phyloP scores from a whole-genome alignment of 2,113 vertebrate genomes.

The Erinaceus europaeus region DNA sequence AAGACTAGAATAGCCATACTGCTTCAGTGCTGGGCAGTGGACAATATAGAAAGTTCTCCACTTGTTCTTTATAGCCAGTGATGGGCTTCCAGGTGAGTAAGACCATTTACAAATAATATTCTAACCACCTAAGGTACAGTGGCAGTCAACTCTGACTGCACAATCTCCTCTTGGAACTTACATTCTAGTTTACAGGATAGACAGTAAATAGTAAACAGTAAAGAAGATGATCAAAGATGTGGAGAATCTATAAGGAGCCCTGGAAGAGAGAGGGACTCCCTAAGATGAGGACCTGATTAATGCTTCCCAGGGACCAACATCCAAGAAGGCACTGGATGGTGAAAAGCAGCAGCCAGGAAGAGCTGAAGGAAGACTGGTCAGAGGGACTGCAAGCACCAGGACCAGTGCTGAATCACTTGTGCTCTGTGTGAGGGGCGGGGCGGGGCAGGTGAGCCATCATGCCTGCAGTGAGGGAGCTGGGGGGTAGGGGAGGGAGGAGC shows the following conservation, averaged over 20 bases:
- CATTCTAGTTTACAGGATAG: background rate
- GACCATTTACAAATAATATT: no score
- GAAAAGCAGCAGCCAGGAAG: background rate
- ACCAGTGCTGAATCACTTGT: no score
- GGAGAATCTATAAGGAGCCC: no score
- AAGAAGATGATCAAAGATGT: no score
- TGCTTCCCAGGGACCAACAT: background rate
- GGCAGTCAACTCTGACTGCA: background rate
- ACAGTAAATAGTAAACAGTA: background rate
- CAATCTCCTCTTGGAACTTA: background rate
- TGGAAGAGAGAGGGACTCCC: background rate
- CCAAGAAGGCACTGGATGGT: fast-evolving
- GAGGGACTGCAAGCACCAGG: background rate
- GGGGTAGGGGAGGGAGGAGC: no score
- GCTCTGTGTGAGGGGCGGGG: background rate
- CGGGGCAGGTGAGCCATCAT: background rate
- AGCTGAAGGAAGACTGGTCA: background rate
- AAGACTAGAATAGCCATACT: background rate
- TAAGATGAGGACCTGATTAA: background rate
- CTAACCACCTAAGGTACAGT: background rate
- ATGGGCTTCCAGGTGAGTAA: no score
- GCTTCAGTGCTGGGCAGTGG: fast-evolving
- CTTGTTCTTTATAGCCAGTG: background rate
- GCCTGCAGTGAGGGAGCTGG: background rate
- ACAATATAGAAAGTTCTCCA: fast-evolving